A percentile compares a stretch with the other conserved stretches of the same genome.
Evolutionary conservation across 2,113 vertebrate species (phyloP).

Genomic region (Lophura nycthemera): DNA sequence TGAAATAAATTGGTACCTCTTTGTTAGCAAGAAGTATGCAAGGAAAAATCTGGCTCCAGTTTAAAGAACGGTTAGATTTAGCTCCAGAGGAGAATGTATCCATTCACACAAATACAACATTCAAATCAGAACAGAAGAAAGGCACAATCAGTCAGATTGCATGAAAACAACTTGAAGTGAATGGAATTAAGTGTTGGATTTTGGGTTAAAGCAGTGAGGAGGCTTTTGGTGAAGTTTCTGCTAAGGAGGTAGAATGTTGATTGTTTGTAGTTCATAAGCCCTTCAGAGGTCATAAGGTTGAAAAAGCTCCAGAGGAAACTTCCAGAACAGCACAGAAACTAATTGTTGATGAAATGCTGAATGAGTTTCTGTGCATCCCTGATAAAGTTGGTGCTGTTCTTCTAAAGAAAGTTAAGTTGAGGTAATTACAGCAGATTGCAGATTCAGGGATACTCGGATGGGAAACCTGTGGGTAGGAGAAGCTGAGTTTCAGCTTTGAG

Average conservation of each 20-base stretch:
- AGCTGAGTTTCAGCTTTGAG: neutral
- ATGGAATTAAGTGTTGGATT: neutral
- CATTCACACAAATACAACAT: slow-evolving; percentile 16
- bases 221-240: neutral
- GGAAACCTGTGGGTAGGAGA: neutral
- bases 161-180: neutral
- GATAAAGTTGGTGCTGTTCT: neutral
- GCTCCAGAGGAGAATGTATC: slow-evolving; percentile 6
- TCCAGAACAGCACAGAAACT: neutral
- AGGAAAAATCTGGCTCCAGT: slow-evolving; percentile 5
- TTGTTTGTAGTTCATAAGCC: neutral
- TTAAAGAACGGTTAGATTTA: slow-evolving; percentile 48
- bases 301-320: neutral
- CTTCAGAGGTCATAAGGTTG: neutral
- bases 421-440: neutral
- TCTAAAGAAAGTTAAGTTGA: neutral
- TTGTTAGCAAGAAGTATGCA: neutral
- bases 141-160: slow-evolving; percentile 14
- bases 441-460: neutral
- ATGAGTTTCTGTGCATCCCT: neutral
- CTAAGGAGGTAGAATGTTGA: neutral
- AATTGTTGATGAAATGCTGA: neutral
- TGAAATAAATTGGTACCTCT: slow-evolving; percentile 48
- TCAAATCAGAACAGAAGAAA: slow-evolving; percentile 28
- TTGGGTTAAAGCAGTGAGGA: neutral